Conservation (phyloP, 2,797 vertebrate species). For the Thalassophryne amazonica region DNA sequence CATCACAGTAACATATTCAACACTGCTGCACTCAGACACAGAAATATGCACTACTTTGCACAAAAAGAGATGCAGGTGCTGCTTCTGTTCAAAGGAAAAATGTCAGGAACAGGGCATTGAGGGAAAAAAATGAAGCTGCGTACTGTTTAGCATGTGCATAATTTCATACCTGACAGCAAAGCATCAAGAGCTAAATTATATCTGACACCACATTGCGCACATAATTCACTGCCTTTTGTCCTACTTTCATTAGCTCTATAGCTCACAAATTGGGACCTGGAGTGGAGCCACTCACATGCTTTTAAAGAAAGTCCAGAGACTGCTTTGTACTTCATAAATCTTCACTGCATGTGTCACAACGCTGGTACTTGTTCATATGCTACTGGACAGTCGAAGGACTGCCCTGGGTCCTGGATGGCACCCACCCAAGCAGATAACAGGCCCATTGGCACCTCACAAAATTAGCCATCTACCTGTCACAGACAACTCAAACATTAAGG, state of each 20-base stretch:
- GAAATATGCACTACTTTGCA: not conserved
- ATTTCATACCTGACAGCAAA: constrained; percentile 22
- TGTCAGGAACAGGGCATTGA: constrained; percentile 42
- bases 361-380: too few relatives aligned
- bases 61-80: not conserved
- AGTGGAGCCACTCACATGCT: constrained; percentile 15
- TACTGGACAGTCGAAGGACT: too few relatives aligned
- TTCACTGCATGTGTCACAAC: constrained; percentile 16
- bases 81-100: constrained; percentile 10
- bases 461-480: too few relatives aligned
- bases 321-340: constrained; percentile 5
- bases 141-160: constrained; percentile 14
- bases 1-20: constrained; percentile 5
- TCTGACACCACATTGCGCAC: not conserved
- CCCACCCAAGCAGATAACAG: too few relatives aligned
- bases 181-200: not conserved
- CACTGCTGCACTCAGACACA: not conserved
- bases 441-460: too few relatives aligned
- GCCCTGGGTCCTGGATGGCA: too few relatives aligned
- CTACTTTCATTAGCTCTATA: constrained; percentile 19
- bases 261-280: constrained; percentile 8
- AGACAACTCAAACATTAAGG: too few relatives aligned
- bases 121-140: constrained; percentile 20
- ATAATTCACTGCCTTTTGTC: constrained; percentile 1
- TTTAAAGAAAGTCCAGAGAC: constrained; percentile 11